These are phyloP conservation scores for Merluccius polli DNA, from an alignment of 2,797 vertebrate species.

Conservation along the genomic window DNA sequence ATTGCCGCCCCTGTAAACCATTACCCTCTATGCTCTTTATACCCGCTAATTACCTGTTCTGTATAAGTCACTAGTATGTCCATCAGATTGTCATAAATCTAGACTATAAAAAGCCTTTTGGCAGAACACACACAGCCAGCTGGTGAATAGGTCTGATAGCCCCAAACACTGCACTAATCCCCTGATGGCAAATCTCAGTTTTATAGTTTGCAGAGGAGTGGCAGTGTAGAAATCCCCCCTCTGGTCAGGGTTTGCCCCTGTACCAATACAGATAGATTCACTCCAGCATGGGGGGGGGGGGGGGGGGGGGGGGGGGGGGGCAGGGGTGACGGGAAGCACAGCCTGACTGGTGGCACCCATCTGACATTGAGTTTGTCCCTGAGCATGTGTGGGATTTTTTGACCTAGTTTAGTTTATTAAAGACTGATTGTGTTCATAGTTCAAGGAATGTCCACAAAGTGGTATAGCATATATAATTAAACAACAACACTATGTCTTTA, in stretches of 20 bases:
- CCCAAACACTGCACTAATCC: not conserved
- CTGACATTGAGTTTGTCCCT: not conserved
- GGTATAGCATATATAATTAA: not conserved
- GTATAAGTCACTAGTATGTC: not conserved
- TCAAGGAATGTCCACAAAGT: not conserved
- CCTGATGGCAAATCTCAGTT: not conserved
- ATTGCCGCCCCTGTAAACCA: too few relatives aligned
- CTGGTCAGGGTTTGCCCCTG: slow-evolving; percentile 34
- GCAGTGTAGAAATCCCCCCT: slow-evolving; percentile 17
- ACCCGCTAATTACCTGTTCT: not conserved
- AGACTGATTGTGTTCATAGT: not conserved
- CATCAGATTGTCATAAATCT: not conserved
- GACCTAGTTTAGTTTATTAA: not conserved
- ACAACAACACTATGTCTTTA: not conserved
- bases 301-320: not conserved
- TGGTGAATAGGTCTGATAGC: not conserved
- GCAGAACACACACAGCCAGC: not conserved
- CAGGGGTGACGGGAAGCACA: slow-evolving; percentile 22
- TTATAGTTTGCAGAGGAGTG: slow-evolving; percentile 15
- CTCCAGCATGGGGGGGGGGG: slow-evolving; percentile 5
- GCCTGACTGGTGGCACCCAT: not conserved
- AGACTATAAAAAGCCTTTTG: not conserved
- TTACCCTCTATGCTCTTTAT: not conserved
- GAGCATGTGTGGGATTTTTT: not conserved
- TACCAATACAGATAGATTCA: slow-evolving; percentile 24